phyloP scores from a whole-genome alignment of 2,113 vertebrate genomes.

The Microcebus tavaratra region DNA sequence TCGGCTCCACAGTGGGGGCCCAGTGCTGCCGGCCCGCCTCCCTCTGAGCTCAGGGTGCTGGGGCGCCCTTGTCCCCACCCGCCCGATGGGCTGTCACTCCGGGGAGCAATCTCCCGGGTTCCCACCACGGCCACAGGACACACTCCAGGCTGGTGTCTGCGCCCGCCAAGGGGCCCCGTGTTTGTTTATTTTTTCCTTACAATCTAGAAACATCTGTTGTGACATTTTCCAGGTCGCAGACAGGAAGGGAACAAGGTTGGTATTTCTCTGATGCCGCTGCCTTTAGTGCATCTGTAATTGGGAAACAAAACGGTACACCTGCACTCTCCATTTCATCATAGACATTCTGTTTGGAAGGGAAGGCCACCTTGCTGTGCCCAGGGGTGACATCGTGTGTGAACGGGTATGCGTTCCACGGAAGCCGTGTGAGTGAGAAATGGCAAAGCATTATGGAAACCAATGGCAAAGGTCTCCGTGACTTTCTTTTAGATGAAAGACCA shows the following conservation, averaged over 20 bases:
- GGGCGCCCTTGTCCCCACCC: not conserved
- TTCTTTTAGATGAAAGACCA: not conserved
- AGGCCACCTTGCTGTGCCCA: not conserved
- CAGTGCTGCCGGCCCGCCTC: not conserved
- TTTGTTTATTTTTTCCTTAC: constrained; percentile 78
- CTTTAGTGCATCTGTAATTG: not conserved
- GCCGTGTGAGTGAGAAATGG: not conserved
- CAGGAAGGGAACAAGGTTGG: constrained; percentile 45
- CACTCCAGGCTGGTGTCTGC: constrained; percentile 70
- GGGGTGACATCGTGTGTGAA: constrained; percentile 6
- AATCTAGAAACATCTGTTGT: constrained; percentile 68
- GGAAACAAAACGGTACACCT: not conserved
- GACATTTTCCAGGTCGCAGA: constrained; percentile 63
- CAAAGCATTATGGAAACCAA: not conserved
- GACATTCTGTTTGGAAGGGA: constrained; percentile 23
- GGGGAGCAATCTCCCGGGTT: constrained; percentile 62
- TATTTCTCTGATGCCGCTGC: constrained; percentile 7
- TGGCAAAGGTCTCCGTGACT: not conserved
- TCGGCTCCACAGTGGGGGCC: not conserved
- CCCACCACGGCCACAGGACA: constrained; percentile 50
- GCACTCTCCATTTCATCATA: not conserved
- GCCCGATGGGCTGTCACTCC: not conserved
- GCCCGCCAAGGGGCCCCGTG: constrained; percentile 67
- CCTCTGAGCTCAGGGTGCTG: not conserved
- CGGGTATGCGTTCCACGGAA: not conserved